Evolutionary conservation across 2,888 invertebrate genomes (phyloP).

Genomic region (Drosophila antonietae): DNA sequence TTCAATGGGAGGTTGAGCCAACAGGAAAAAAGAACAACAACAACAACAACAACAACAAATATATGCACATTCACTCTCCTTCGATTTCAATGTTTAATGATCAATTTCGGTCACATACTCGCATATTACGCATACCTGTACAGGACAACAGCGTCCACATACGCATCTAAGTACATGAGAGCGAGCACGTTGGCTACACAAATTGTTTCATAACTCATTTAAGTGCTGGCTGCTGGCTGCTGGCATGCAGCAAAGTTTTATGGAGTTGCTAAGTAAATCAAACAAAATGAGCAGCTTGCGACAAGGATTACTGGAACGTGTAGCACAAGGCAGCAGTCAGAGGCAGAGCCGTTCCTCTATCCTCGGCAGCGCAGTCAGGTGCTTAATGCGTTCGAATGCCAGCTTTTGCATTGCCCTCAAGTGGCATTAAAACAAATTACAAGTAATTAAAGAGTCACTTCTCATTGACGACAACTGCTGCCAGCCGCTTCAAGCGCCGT

Average conservation of each 20-base stretch:
- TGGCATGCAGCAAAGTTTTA: slow-evolving; percentile 64
- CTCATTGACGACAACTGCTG: slow-evolving; percentile 53
- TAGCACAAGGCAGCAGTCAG: slow-evolving; percentile 6
- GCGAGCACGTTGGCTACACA: slow-evolving; percentile 31
- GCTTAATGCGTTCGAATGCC: slow-evolving; percentile 55
- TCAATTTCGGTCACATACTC: slow-evolving; percentile 51
- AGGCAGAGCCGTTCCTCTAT: neutral
- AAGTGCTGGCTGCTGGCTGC: slow-evolving; percentile 31
- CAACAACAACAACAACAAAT: neutral
- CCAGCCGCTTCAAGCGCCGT: slow-evolving; percentile 26
- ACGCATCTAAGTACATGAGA: slow-evolving; percentile 1
- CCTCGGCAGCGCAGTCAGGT: slow-evolving; percentile 16
- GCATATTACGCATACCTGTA: slow-evolving; percentile 11
- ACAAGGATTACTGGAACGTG: slow-evolving; percentile 48
- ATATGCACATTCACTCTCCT: slow-evolving; percentile 19
- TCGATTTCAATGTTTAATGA: slow-evolving; percentile 72
- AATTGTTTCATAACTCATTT: slow-evolving; percentile 79
- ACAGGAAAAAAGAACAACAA: neutral
- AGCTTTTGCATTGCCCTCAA: slow-evolving; percentile 62
- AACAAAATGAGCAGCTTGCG: slow-evolving; percentile 72
- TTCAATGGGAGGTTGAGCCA: slow-evolving; percentile 8
- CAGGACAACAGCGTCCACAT: neutral
- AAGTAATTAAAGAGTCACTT: slow-evolving; percentile 73
- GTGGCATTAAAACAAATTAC: slow-evolving; percentile 80
- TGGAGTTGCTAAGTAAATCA: slow-evolving; percentile 76